Conservation (phyloP, 2,888 invertebrate genomes). For the Meloe dianella region DNA sequence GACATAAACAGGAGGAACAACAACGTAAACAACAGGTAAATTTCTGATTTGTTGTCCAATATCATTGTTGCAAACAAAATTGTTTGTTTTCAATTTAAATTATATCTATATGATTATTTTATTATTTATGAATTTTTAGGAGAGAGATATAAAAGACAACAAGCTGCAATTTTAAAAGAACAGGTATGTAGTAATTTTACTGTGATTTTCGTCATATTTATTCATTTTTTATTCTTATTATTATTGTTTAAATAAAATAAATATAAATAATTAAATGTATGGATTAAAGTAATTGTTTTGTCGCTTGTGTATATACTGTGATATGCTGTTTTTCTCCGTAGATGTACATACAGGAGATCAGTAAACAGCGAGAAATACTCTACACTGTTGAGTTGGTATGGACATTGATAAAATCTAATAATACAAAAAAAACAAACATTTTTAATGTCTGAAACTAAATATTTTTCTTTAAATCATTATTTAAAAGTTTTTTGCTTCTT, state of each 20-base stretch:
- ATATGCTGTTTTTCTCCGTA: constrained; percentile 64
- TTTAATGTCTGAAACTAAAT: background rate
- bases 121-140: constrained; percentile 65
- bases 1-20: constrained; percentile 83
- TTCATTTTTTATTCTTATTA: constrained; percentile 30
- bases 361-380: constrained; percentile 82
- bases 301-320: constrained; percentile 58
- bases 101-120: constrained; percentile 10
- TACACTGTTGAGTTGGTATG: constrained; percentile 85
- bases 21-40: constrained; percentile 84
- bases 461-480: background rate
- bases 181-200: constrained; percentile 69
- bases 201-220: too few species aligned
- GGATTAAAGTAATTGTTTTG: constrained; percentile 39
- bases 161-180: constrained; percentile 86
- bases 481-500: background rate
- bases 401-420: constrained; percentile 47
- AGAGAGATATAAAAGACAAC: constrained; percentile 88
- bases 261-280: constrained; percentile 19
- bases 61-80: background rate
- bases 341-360: constrained; percentile 90
- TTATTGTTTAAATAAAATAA: constrained; percentile 19
- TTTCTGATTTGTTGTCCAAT: constrained; percentile 7
- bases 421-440: background rate
- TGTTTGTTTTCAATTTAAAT: background rate